Evolutionary conservation across 2,113 vertebrate species (phyloP).

Genomic region (Corynorhinus townsendii): DNA sequence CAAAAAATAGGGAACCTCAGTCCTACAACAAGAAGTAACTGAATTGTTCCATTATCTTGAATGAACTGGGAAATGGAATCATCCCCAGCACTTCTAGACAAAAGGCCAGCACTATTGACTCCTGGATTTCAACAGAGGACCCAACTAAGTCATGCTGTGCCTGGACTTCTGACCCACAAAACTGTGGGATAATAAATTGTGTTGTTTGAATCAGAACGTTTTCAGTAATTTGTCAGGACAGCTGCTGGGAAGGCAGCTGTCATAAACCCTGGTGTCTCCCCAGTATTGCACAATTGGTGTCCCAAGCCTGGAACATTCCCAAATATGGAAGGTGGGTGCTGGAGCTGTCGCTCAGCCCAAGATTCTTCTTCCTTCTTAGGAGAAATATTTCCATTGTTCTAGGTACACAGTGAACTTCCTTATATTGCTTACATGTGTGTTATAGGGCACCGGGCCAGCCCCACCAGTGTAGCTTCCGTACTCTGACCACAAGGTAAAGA

Average conservation of each 20-base stretch:
- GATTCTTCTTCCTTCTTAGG: background rate
- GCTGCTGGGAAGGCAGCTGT: background rate
- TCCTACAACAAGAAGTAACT: background rate
- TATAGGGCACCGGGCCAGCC: background rate
- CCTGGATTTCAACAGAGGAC: background rate
- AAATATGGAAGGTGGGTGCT: background rate
- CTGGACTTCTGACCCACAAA: background rate
- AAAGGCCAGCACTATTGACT: background rate
- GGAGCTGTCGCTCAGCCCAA: background rate
- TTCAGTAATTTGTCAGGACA: background rate
- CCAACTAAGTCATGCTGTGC: background rate
- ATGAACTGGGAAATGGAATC: background rate
- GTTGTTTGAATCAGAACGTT: background rate
- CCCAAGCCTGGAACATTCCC: background rate
- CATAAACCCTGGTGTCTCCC: background rate
- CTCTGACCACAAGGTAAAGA: background rate
- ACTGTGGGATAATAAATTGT: background rate
- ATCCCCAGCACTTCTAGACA: background rate
- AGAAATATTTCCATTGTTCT: background rate
- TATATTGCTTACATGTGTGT: background rate
- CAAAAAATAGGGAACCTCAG: background rate
- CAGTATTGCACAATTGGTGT: background rate
- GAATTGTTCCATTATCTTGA: background rate
- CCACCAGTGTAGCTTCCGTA: background rate
- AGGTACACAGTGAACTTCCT: background rate